Base-by-base conservation (phyloP, 2,888 invertebrate species). In the Leptinotarsa peninsularis region DNA sequence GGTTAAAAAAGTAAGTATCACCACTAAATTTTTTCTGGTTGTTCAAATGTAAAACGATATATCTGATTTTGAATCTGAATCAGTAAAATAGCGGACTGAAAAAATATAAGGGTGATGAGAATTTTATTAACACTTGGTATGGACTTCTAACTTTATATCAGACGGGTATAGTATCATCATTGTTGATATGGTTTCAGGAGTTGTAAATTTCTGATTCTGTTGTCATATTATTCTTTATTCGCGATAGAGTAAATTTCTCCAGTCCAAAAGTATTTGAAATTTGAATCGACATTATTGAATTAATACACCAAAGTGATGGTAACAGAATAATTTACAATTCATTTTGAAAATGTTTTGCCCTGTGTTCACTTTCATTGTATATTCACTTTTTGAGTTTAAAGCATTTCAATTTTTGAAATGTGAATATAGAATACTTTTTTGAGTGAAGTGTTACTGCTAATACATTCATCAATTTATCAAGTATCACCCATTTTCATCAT, bases 271-370 rank as follows among this genome's bases (percentile, higher is more conserved):
- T 58, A 18, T 58, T 58, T 18, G 14, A 14, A 58, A 58, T 14
- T 18, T 7, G 5, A 58, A 18, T 23, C 5, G 21, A 14, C 21
- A 14, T 23, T 14, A 58, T 14, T 3, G 18, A 23, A 58, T 21
- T 23, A 14, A 23, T 18, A 58, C 18, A 58, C 15, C 14, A 58
- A 58, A 54, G 54, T 54, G 13, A 58, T 58, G 23, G 23, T 58
- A 58, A 23, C 58, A 58, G 27, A 23, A 58, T 58, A 58, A 23
- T 58, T 58, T 27, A 58, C 58, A 58, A 58, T 58, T 58, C 58
- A 15, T 58, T 18, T 58, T 14, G 58, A 58, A 58, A 58, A 23
- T 58, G 52, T 23, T 23, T 23, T 58, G 58, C 58, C 23, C 2
- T 58, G 58, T 58, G 58, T 58, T 58, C 21, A 10, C 58, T 23